phyloP scores from a whole-genome alignment of 37 sponge, comb jelly and placozoan genomes.

The Chondrosia reniformis region DNA sequence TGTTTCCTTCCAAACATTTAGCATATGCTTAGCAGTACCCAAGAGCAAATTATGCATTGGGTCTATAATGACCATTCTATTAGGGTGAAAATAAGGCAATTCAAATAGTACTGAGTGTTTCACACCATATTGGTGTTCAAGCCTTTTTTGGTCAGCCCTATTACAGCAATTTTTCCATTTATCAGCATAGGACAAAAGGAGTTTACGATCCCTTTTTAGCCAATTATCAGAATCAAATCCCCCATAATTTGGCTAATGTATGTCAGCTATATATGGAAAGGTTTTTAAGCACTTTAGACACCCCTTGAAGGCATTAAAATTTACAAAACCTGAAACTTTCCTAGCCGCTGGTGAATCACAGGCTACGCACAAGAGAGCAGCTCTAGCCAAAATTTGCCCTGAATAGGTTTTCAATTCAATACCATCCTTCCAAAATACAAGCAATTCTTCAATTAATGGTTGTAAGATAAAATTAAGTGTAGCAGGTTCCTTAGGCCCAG shows the following conservation, averaged over 20 bases:
- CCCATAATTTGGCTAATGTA: conserved; percentile 19
- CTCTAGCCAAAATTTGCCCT: not conserved
- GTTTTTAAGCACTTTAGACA: conserved; percentile 55
- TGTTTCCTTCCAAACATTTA: conserved; percentile 23
- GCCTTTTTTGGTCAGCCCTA: not conserved
- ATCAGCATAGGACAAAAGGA: not conserved
- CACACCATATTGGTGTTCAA: conserved; percentile 19
- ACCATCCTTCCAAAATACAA: conserved; percentile 27
- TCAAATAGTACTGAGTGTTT: conserved; percentile 29
- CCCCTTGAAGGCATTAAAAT: conserved; percentile 29
- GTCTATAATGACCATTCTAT: conserved; percentile 37
- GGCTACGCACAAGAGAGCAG: conserved; percentile 13
- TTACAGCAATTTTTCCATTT: no score
- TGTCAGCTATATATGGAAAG: conserved; percentile 19
- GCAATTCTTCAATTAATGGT: conserved; percentile 34
- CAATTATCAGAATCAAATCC: conserved; percentile 46
- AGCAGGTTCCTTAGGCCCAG: conserved; percentile 48
- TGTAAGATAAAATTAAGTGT: conserved; percentile 19
- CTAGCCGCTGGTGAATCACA: conserved; percentile 42
- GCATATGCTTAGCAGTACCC: conserved; percentile 40
- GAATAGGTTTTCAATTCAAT: not conserved
- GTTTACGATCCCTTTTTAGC: not conserved
- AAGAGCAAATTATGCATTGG: conserved; percentile 56
- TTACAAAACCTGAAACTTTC: conserved; percentile 45
- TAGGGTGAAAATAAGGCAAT: conserved; percentile 37